These are phyloP conservation scores for Oryctolagus cuniculus DNA, from an alignment of 2,113 vertebrate genomes.

Conservation along the genomic window DNA sequence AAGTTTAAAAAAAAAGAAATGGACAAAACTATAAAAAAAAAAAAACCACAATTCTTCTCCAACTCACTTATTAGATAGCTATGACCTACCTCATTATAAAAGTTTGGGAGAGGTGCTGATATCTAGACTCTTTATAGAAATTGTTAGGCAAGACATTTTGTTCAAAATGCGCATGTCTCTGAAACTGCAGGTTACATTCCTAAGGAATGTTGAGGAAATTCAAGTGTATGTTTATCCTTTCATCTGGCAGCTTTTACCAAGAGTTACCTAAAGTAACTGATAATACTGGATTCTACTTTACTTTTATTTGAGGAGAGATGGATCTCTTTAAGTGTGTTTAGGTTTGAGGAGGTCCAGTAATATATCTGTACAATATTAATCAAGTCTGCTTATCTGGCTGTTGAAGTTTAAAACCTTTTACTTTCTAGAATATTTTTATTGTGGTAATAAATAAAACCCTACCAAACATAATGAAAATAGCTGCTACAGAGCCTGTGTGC, in stretches of 20 bases:
- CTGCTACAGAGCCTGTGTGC: background rate
- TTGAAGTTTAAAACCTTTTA: slow-evolving; percentile 35
- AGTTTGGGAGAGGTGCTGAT: background rate
- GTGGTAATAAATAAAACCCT: slow-evolving; percentile 17
- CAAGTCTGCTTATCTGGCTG: background rate
- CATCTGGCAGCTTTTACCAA: slow-evolving; percentile 41
- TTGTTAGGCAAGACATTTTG: slow-evolving; percentile 25
- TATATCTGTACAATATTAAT: background rate
- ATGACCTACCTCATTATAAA: slow-evolving; percentile 11
- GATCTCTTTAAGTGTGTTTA: background rate
- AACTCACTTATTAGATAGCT: background rate
- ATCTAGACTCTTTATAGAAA: background rate
- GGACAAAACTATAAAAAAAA: no score
- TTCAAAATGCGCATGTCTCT: slow-evolving; percentile 30
- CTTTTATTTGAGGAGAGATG: background rate
- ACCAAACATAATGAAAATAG: slow-evolving; percentile 50
- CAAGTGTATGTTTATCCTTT: background rate
- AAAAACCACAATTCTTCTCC: background rate
- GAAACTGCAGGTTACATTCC: slow-evolving; percentile 13
- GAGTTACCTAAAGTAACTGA: slow-evolving; percentile 25
- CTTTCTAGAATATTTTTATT: slow-evolving; percentile 57
- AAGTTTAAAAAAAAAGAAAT: no score
- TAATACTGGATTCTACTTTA: background rate
- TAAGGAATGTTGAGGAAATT: slow-evolving; percentile 48
- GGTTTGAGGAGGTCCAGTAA: background rate